Evolutionary conservation across 1,140 invertebrate species (phyloP), one percentile per base, ranked within the genome.

Genomic region (Epicauta chinensis): DNA sequence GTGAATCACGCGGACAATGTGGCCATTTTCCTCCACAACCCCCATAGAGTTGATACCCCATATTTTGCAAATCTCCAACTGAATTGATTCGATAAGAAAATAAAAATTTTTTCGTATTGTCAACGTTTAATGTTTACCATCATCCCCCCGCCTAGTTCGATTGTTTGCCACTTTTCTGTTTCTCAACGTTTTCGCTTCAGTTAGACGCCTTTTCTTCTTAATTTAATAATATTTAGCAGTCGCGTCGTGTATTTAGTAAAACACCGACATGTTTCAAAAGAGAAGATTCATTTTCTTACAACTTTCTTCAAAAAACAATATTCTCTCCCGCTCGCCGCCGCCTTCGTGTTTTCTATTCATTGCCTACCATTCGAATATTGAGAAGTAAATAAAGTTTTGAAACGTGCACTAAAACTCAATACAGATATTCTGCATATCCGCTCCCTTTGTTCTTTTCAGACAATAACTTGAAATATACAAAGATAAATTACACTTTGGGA

Each of bases 141-240:
- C n/a, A n/a, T n/a, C n/a, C n/a, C 36, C 29, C 42, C 46, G 29
- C 45, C 49, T 43, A 50, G 35, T 42, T 45, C 17, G 47, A 23
- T 23, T 23, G 23, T 23, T 32, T 44, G 42, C 51, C 34, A 39
- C 37, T 45, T 44, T 51, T 42, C 43, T 38, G 38, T 51, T 35
- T 38, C 49, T 55, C 43, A 40, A 47, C 10, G 51, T 57, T 62
- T 56, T 52, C 60, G 60, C 60, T 62, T 51, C 57, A 59, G 54
- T 55, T 52, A 54, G 53, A 56, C 55, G 60, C 53, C 60, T 60
- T 59, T 62, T 62, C 60, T 62, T 62, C 60, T 60, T 62, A 62
- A 62, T 59, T 62, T 62, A 62, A 62, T 62, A 62, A 62, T 62
- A 60, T 62, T 62, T 62, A 62, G 60, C 54, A 62, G 51, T 56